Evolutionary conservation across 2,797 vertebrate species (phyloP).

Genomic region (Staurois parvus): DNA sequence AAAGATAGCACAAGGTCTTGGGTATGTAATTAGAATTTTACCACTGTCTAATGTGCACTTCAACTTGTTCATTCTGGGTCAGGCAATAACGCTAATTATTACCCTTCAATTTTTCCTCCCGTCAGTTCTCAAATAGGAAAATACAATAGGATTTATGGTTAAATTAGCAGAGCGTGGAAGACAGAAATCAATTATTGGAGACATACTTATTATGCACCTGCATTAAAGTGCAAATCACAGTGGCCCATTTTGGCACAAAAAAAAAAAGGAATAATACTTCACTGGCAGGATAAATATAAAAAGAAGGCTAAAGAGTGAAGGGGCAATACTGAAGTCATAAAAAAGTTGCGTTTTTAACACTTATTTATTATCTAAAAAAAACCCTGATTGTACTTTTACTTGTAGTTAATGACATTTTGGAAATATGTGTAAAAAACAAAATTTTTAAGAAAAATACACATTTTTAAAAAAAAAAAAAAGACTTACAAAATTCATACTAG

Average conservation of each 20-base stretch:
- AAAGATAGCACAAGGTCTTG: constrained; percentile 34
- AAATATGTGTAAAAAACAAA: too few species aligned
- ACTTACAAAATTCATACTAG: too few species aligned
- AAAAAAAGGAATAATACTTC: neutral
- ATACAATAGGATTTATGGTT: constrained; percentile 17
- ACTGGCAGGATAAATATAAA: neutral
- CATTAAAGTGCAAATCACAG: neutral
- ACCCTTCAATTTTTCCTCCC: constrained; percentile 38
- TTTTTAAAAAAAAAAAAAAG: too few species aligned
- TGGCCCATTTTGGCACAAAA: neutral
- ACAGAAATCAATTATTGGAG: constrained; percentile 11
- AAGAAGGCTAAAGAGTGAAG: too few species aligned
- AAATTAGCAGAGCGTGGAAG: constrained; percentile 6
- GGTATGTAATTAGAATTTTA: constrained; percentile 53
- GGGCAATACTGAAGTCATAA: neutral
- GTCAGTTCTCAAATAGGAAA: constrained; percentile 31
- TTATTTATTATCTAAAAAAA: neutral
- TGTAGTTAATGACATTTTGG: too few species aligned
- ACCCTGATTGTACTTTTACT: too few species aligned
- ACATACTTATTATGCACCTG: neutral
- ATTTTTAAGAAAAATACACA: too few species aligned
- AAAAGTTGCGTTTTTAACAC: neutral
- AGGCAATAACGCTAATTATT: constrained; percentile 51
- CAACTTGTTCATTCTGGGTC: constrained; percentile 42
- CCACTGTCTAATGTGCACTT: constrained; percentile 44